phyloP scores from a whole-genome alignment of 2,888 invertebrate genomes.

The Harpagoxenus sublaevis region DNA sequence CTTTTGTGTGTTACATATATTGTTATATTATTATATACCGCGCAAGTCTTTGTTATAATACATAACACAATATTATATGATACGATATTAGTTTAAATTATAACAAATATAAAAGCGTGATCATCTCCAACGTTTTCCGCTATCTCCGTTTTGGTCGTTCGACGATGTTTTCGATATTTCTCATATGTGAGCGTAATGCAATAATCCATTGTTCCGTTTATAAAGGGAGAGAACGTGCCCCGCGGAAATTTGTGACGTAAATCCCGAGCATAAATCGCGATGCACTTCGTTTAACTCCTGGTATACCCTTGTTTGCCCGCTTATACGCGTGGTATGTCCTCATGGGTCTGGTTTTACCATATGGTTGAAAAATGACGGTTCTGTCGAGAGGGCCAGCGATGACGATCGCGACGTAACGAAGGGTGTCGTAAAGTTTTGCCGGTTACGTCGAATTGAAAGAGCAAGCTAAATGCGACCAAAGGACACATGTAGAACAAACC shows the following conservation, averaged over 20 bases:
- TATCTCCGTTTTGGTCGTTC: neutral
- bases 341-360: neutral
- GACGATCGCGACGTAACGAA: neutral
- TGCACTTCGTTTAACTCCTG: constrained; percentile 10
- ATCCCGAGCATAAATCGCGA: neutral
- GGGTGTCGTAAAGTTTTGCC: neutral
- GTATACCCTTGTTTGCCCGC: neutral
- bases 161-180: neutral
- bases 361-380: constrained; percentile 13
- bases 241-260: constrained; percentile 33
- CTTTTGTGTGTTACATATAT: neutral
- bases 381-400: neutral
- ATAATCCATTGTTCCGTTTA: constrained; percentile 17
- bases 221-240: neutral
- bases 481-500: neutral
- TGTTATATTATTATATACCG: neutral
- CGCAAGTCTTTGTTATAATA: neutral
- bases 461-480: neutral
- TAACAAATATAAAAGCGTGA: neutral
- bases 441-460: neutral
- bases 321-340: neutral
- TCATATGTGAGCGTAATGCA: constrained; percentile 1
- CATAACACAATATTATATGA: neutral
- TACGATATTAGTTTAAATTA: neutral
- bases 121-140: neutral